Evolutionary conservation across 2,113 vertebrate species (phyloP).

Genomic region (Ia io): DNA sequence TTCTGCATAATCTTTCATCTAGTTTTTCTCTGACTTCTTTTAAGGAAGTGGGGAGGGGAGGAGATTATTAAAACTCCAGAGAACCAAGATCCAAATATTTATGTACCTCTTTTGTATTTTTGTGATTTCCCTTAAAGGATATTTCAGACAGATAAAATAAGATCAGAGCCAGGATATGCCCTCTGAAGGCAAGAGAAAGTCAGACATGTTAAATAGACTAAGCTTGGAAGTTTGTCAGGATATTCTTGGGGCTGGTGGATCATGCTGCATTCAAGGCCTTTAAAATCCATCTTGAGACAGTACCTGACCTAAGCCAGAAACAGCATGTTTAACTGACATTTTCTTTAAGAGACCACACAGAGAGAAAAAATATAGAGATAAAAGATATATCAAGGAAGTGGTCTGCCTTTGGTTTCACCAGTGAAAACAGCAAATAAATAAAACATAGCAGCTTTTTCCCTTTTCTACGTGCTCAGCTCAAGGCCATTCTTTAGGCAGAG

Average conservation of each 20-base stretch:
- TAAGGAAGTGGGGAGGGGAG: not conserved
- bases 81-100: conserved; percentile 55
- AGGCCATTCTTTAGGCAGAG: not conserved
- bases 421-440: conserved; percentile 32
- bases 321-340: conserved; percentile 48
- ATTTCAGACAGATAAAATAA: conserved; percentile 54
- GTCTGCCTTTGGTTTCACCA: conserved; percentile 23
- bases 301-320: conserved; percentile 5
- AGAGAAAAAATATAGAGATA: conserved; percentile 7
- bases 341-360: conserved; percentile 68
- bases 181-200: conserved; percentile 56
- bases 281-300: conserved; percentile 36
- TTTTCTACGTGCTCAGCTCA: not conserved
- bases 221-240: conserved; percentile 35
- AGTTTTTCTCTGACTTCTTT: conserved; percentile 60
- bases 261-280: not conserved
- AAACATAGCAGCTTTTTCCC: conserved; percentile 15
- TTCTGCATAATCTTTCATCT: conserved; percentile 44
- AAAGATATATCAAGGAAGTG: conserved; percentile 28
- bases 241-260: conserved; percentile 40
- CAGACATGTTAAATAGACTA: conserved; percentile 40
- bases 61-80: not conserved
- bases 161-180: not conserved
- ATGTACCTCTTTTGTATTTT: conserved; percentile 36
- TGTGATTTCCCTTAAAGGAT: conserved; percentile 23